Percentiles rank a stretch among this genome's conserved stretches.
Evolutionary conservation across 2,888 invertebrate genomes (phyloP).

Genomic region (Rhagonycha fulva): DNA sequence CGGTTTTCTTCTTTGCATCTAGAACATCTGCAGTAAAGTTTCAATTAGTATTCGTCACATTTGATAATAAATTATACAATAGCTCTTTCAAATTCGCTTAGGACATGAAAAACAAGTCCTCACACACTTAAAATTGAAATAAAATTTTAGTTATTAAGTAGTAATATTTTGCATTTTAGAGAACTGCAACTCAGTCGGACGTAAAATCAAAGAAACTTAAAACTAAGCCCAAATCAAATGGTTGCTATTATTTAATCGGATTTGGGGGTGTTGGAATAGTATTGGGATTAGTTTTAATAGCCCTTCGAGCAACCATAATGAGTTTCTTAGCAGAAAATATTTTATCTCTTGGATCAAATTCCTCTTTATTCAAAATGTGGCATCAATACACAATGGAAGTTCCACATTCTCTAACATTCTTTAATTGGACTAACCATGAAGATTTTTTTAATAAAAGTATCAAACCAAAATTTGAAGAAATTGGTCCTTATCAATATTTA

Average conservation of each 20-base stretch:
- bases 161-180: neutral
- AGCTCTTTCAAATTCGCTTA: no score
- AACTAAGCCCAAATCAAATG: no score
- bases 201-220: no score
- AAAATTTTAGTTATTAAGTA: no score
- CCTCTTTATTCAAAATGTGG: neutral
- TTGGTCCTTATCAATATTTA: conserved; percentile 68
- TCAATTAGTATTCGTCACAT: no score
- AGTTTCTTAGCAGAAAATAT: neutral
- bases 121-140: no score
- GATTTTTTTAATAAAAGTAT: conserved; percentile 59
- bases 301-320: neutral
- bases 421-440: conserved; percentile 80
- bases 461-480: conserved; percentile 61
- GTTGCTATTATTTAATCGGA: neutral
- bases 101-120: no score
- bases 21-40: no score
- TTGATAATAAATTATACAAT: no score
- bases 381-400: neutral
- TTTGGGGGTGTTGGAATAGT: no score
- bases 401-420: conserved; percentile 49
- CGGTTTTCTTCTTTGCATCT: no score
- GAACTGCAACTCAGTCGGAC: neutral
- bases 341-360: neutral
- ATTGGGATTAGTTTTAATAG: no score